Evolutionary conservation across 2,797 vertebrate species (phyloP).

Genomic region (Atherinosoma microstoma): DNA sequence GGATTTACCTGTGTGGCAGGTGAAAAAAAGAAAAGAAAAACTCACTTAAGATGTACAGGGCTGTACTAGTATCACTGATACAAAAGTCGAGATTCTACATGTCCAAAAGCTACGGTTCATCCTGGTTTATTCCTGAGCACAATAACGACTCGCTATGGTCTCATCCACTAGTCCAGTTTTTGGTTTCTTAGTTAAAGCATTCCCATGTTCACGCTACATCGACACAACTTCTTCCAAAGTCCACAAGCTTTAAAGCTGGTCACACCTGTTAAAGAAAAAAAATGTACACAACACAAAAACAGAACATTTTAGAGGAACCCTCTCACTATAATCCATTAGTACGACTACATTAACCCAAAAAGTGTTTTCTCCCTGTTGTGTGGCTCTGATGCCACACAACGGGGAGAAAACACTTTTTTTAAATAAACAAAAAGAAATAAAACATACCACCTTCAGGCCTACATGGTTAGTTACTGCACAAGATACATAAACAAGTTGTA

Average conservation of each 20-base stretch:
- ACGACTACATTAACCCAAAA: slow-evolving; percentile 7
- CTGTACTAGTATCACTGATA: not conserved
- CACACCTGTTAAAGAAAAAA: slow-evolving; percentile 79
- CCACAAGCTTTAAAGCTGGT: slow-evolving; percentile 55
- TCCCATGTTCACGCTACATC: slow-evolving; percentile 38
- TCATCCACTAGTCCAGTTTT: not conserved
- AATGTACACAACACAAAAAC: slow-evolving; percentile 66
- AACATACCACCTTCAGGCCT: too few relatives aligned
- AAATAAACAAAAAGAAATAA: too few relatives aligned
- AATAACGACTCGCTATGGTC: not conserved
- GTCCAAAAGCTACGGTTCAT: not conserved
- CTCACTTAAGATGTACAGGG: too few relatives aligned
- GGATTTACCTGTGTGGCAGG: too few relatives aligned
- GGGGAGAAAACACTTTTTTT: too few relatives aligned
- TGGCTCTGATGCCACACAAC: too few relatives aligned
- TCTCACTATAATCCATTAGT: slow-evolving; percentile 5
- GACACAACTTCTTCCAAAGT: slow-evolving; percentile 51
- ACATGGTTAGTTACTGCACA: too few relatives aligned
- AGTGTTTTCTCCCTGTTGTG: too few relatives aligned
- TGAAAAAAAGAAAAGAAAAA: too few relatives aligned
- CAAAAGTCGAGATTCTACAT: not conserved
- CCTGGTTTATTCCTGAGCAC: not conserved
- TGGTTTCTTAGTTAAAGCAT: slow-evolving; percentile 20
- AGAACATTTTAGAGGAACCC: slow-evolving; percentile 58
- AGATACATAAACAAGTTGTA: too few relatives aligned